A percentile compares a stretch with the other conserved stretches of the same genome.
phyloP scores from a whole-genome alignment of 2,797 vertebrate genomes.

The Fratercula arctica region DNA sequence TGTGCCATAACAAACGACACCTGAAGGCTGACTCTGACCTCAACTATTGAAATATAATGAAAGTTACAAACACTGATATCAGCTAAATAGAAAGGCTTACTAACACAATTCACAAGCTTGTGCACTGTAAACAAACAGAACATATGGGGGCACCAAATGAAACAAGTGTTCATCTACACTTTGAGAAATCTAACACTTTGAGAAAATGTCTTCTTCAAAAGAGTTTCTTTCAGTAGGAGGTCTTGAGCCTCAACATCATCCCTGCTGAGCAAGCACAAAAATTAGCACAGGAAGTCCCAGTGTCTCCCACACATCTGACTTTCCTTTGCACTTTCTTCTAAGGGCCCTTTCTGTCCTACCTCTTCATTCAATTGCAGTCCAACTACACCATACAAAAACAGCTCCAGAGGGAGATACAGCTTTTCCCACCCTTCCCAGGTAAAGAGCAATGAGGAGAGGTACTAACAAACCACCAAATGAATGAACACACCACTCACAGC shows the following conservation, averaged over 20 bases:
- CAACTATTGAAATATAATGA: background rate
- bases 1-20: background rate
- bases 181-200: background rate
- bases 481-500: background rate
- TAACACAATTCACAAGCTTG: background rate
- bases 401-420: background rate
- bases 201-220: background rate
- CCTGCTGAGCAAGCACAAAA: background rate
- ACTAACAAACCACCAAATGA: background rate
- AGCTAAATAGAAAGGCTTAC: background rate
- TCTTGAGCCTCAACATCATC: background rate
- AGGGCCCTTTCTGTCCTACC: background rate
- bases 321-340: background rate
- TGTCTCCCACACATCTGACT: too few relatives aligned
- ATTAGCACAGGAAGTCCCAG: background rate
- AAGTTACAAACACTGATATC: background rate
- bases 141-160: background rate
- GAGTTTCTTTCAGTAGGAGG: background rate
- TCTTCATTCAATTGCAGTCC: background rate
- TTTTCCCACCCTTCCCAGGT: background rate
- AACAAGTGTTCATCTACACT: background rate
- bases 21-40: background rate
- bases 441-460: background rate
- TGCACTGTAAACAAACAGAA: background rate
- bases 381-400: background rate